These are phyloP conservation scores for Tachina lurida DNA, from an alignment of 2,888 invertebrate genomes.

Conservation along the genomic window DNA sequence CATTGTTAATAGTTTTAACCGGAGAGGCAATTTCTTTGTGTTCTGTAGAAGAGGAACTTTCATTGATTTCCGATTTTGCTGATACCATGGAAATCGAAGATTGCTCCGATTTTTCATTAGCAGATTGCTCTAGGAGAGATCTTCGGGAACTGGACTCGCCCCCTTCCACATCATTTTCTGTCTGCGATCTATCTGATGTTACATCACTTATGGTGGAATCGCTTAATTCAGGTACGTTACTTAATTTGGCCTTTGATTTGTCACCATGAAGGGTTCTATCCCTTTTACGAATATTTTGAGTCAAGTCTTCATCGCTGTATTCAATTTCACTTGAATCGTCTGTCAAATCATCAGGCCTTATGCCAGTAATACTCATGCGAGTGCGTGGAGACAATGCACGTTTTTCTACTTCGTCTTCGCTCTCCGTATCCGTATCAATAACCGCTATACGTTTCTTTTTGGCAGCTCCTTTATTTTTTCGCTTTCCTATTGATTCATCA, in stretches of 20 bases:
- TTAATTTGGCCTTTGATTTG: not conserved
- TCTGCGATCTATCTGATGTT: not conserved
- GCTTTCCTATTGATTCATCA: conserved; percentile 55
- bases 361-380: conserved; percentile 81
- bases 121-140: conserved; percentile 33
- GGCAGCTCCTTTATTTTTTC: not conserved
- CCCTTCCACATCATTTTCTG: not conserved
- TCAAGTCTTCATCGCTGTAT: conserved; percentile 73
- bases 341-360: conserved; percentile 77
- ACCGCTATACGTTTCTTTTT: conserved; percentile 52
- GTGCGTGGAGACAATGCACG: conserved; percentile 80
- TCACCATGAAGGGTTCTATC: not conserved
- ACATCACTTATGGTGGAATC: not conserved
- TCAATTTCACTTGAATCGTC: conserved; percentile 80
- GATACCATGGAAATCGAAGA: not conserved
- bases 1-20: not conserved
- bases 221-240: conserved; percentile 33
- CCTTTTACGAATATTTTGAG: not conserved
- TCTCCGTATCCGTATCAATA: conserved; percentile 75
- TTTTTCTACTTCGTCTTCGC: conserved; percentile 76
- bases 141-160: not conserved
- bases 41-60: not conserved
- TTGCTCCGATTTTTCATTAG: not conserved
- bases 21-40: conserved; percentile 1
- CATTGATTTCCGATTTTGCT: conserved; percentile 19